Percentiles rank a stretch among this genome's conserved stretches.
These are phyloP conservation scores for Hylia prasina DNA, from an alignment of 2,113 vertebrate genomes.

Conservation along the genomic window DNA sequence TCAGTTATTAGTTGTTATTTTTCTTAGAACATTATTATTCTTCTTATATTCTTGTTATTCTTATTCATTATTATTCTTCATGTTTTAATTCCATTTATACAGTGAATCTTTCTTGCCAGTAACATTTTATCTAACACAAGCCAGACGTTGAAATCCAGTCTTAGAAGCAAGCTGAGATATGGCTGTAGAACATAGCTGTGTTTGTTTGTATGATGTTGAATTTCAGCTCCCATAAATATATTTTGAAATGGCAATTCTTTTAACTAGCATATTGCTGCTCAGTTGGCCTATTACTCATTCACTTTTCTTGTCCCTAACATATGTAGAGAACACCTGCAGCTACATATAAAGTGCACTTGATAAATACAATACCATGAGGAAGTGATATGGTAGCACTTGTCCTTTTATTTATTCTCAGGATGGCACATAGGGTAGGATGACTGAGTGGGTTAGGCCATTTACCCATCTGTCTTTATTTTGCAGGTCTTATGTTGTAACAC, in stretches of 20 bases:
- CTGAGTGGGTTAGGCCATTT: constrained; percentile 6
- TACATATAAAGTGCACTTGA: background rate
- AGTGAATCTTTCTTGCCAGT: background rate
- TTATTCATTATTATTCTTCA: background rate
- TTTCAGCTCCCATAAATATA: background rate
- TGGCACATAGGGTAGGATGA: background rate
- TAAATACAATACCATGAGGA: constrained; percentile 22
- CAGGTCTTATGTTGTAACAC: background rate
- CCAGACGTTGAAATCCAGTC: background rate
- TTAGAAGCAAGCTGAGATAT: constrained; percentile 20
- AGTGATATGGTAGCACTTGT: background rate
- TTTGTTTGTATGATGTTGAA: constrained; percentile 23
- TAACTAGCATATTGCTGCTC: background rate
- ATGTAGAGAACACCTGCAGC: background rate
- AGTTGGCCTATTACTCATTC: constrained; percentile 4
- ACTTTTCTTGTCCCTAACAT: background rate
- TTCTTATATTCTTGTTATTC: background rate
- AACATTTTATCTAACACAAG: background rate
- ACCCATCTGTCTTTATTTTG: constrained; percentile 48
- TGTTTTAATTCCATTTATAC: background rate
- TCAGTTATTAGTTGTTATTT: background rate
- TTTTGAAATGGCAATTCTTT: background rate
- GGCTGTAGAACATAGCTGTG: background rate
- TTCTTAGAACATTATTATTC: background rate
- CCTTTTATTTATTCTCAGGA: constrained; percentile 14